These are phyloP conservation scores for Bettongia penicillata DNA, from an alignment of 2,113 vertebrate species.

Conservation along the genomic window DNA sequence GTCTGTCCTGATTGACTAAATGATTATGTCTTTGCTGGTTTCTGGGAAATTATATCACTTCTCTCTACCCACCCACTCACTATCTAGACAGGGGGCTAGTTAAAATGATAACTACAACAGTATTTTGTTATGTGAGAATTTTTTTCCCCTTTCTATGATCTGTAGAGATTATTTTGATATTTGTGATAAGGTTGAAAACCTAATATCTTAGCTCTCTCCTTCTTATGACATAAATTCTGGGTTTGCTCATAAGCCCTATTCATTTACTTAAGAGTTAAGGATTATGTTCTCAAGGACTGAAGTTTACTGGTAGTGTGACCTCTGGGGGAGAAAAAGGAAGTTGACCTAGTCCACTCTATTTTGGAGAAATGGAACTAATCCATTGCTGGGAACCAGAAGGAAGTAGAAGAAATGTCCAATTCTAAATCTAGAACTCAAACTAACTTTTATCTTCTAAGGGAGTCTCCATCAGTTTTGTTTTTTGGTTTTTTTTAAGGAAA, in stretches of 20 bases:
- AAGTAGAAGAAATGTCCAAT: not conserved
- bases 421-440: not conserved
- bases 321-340: not conserved
- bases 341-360: not conserved
- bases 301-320: slow-evolving; percentile 15
- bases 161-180: not conserved
- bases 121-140: not conserved
- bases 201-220: not conserved
- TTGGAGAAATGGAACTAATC: not conserved
- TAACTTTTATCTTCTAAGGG: not conserved
- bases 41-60: slow-evolving; percentile 33
- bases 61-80: not conserved
- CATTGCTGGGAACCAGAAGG: not conserved
- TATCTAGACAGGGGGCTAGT: not conserved
- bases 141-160: not conserved
- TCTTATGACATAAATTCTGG: slow-evolving; percentile 10
- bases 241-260: not conserved
- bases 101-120: not conserved
- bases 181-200: not conserved
- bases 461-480: not conserved
- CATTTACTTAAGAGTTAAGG: not conserved
- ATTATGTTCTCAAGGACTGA: slow-evolving; percentile 29
- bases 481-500: too few relatives aligned
- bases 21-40: not conserved
- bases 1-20: not conserved